These are phyloP conservation scores for Chromis chromis DNA, from an alignment of 2,797 vertebrate genomes.

Conservation along the genomic window DNA sequence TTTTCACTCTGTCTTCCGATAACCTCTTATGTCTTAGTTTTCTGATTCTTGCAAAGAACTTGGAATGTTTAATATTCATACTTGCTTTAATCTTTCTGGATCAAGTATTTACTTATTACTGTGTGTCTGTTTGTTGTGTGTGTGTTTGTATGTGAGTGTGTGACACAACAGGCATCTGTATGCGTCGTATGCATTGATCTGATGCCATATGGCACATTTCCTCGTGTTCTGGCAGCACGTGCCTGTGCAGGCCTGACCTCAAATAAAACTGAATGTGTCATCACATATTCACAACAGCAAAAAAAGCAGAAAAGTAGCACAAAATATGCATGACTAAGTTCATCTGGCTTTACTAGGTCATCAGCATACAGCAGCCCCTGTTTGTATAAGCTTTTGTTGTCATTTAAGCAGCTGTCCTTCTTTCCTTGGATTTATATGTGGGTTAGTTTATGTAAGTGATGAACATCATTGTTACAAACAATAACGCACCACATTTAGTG, in stretches of 20 bases:
- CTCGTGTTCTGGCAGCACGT: constrained; percentile 61
- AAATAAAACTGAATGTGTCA: constrained; percentile 66
- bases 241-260: constrained; percentile 66
- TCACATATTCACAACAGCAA: constrained; percentile 52
- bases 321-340: constrained; percentile 70
- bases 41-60: too few species aligned
- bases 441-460: constrained; percentile 22
- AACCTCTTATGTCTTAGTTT: too few species aligned
- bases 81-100: not conserved
- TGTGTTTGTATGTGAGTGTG: not conserved
- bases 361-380: constrained; percentile 30
- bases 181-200: constrained; percentile 34
- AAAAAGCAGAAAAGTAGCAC: constrained; percentile 18
- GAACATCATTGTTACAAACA: not conserved
- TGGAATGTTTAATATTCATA: not conserved
- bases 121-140: not conserved
- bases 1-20: not conserved
- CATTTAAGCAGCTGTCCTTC: constrained; percentile 47
- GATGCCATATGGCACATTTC: constrained; percentile 42
- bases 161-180: constrained; percentile 20
- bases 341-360: constrained; percentile 65
- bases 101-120: not conserved
- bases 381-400: constrained; percentile 53
- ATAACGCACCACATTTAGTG: not conserved
- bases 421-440: constrained; percentile 20